Base-by-base conservation (phyloP, 2,113 vertebrate genomes). In the Vimba vimba region DNA sequence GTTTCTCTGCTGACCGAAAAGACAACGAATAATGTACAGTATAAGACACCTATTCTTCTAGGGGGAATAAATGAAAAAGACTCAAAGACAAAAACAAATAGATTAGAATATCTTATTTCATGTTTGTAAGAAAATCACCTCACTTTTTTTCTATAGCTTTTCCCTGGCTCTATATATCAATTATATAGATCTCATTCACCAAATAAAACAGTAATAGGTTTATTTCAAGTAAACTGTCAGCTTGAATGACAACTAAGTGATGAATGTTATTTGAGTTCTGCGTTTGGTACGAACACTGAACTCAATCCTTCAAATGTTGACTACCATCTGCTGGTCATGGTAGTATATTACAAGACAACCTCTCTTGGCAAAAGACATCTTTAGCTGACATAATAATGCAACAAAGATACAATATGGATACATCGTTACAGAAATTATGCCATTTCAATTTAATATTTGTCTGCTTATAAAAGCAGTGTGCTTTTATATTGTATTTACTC, bases 291-390 rank as follows among this genome's bases (percentile, higher is more conserved):
- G 9, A 62, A 64, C n/a, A 64, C n/a, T 64, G 9, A 45, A 27
- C 71, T 75, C n/a, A 55, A 15, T 68, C 4, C 8, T 68, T 23
- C 15, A 68, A 23, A 50, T 11, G 4, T 82, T 33, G 27, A 68
- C 79, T 82, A n/a, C 79, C 62, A 30, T 69, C 62, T 82, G 79
- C 79, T 82, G 45, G 62, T 36, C 79, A 69, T 7, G 3, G 3
- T 50, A 64, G 25, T 15, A 36, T 52, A 50, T 82, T 52, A 66
- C 79, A 68, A 33, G 23, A 52, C 39, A 66, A 66, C 17, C n/a
- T 64, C 39, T 30, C 43, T 27, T 76, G 74, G 17, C 68, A 36
- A 39, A 10, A 11, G 4, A 25, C 39, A 27, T 27, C n/a, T 75
- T 75, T 17, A 25, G 11, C 15, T 27, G 43, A 8, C 6, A 74